Base-by-base conservation (phyloP, 2,888 invertebrate species). In the Andricus quercusramuli region DNA sequence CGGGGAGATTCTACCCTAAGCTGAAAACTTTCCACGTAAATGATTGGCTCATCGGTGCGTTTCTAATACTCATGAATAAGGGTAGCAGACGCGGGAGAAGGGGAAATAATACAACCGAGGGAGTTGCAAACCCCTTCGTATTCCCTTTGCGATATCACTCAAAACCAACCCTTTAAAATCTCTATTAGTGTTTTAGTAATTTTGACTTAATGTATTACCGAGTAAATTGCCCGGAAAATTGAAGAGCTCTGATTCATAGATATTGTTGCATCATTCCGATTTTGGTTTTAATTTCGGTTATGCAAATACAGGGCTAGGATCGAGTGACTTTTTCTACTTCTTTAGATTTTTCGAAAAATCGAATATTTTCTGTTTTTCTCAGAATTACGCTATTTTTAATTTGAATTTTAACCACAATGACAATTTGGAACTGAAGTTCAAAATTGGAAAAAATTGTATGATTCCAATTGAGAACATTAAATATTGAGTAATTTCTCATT, bases 21-120 rank as follows among this genome's bases (percentile, higher is more conserved):
- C 81, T 84, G 84, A 80, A 81, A 82, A 82, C 81, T 80, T 84
- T 84, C 81, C 83, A 80, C 81, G 82, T 80, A 78, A 84, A 81
- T 82, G 80, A 83, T 80, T 80, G 79, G 81, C 80, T 80, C 84
- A 82, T 80, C 82, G 84, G 78, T 83, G 84, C 83, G 83, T 83
- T 82, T 81, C 83, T 84, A 83, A 84, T 82, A 47, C 51, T 51
- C 29, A 51, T 70, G 70, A 70, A 70, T 70, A 70, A 51, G 25
- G 11, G 11, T 51, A 29, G 70, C 5, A 70, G 70, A 15, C 29
- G 3, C 32, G 51, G 51, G 47, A 29, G 70, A 70, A 70, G 44
- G 70, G 25, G 32, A 47, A 70, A 70, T 51, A 70, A 70, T 51
- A 25, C 70, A 51, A 20, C 51, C 47, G 15, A 25, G 51, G 68